phyloP scores from a whole-genome alignment of 2,113 vertebrate genomes.

The Lucifuga dentata region DNA sequence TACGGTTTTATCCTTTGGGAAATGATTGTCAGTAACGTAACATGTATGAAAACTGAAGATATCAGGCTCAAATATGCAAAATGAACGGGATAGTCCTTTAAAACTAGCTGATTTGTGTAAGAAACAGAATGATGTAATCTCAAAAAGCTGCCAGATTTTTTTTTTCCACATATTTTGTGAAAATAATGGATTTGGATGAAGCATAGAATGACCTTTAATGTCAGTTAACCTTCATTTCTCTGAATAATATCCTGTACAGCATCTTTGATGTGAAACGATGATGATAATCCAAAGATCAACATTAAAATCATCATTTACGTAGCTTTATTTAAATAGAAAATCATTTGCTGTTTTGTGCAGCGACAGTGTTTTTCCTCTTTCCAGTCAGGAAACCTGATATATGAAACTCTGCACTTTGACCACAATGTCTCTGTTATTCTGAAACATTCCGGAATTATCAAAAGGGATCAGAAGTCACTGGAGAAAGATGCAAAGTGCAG shows the following conservation, averaged over 20 bases:
- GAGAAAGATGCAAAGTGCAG: not conserved
- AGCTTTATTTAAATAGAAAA: not conserved
- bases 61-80: no score
- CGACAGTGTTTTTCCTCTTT: not conserved
- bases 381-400: conserved; percentile 46
- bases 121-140: no score
- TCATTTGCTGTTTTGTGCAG: conserved; percentile 6
- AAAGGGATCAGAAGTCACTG: conserved; percentile 51
- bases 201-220: no score
- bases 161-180: no score
- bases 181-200: no score
- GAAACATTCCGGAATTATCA: conserved; percentile 41
- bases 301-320: not conserved
- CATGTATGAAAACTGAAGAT: no score
- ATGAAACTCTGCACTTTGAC: conserved; percentile 41
- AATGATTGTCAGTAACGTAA: no score
- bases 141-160: no score
- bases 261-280: not conserved
- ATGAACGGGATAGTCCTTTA: no score
- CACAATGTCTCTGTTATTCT: conserved; percentile 29
- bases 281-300: not conserved
- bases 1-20: no score
- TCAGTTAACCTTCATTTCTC: no score
- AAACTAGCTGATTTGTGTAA: no score
- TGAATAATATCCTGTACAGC: not conserved